Conservation (phyloP, 1,140 invertebrate genomes). For the Leptopilina clavipes region DNA sequence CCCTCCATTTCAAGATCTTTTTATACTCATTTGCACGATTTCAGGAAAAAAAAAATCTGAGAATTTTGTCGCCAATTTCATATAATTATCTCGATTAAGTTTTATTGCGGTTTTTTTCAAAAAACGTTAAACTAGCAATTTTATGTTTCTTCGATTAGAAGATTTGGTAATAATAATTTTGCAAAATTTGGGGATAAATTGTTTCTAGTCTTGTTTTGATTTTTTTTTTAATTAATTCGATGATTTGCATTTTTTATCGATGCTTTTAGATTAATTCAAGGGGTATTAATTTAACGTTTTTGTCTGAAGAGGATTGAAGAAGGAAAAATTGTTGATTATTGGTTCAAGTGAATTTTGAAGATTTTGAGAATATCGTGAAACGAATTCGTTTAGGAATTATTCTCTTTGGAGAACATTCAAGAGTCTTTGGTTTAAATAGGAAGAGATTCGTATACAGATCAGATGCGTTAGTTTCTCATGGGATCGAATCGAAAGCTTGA, state of each 20-base stretch:
- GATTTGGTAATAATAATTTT: not conserved
- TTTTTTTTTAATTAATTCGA: too few relatives aligned
- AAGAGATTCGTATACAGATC: slow-evolving; percentile 24
- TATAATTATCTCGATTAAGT: not conserved
- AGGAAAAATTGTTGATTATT: not conserved
- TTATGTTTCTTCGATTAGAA: not conserved
- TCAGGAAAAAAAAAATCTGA: not conserved
- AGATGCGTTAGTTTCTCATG: slow-evolving; percentile 1
- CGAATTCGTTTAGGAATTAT: not conserved
- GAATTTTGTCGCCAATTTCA: not conserved
- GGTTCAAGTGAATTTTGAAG: not conserved
- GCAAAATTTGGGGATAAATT: too few relatives aligned
- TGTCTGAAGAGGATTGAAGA: too few relatives aligned
- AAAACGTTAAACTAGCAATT: not conserved
- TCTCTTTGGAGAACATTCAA: slow-evolving; percentile 12
- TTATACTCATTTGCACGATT: not conserved
- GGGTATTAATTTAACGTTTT: too few relatives aligned
- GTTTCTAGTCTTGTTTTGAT: too few relatives aligned
- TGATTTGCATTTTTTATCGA: too few relatives aligned
- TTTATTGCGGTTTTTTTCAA: not conserved
- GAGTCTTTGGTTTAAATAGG: slow-evolving; percentile 16
- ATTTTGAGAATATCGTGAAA: slow-evolving; percentile 5
- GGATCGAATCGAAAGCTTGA: slow-evolving; percentile 34
- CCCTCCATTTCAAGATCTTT: not conserved
- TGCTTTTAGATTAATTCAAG: not conserved